Percentiles rank a stretch among this genome's conserved stretches.
These are phyloP conservation scores for Zosterops pallidus DNA, from an alignment of 2,113 vertebrate species.

Conservation along the genomic window DNA sequence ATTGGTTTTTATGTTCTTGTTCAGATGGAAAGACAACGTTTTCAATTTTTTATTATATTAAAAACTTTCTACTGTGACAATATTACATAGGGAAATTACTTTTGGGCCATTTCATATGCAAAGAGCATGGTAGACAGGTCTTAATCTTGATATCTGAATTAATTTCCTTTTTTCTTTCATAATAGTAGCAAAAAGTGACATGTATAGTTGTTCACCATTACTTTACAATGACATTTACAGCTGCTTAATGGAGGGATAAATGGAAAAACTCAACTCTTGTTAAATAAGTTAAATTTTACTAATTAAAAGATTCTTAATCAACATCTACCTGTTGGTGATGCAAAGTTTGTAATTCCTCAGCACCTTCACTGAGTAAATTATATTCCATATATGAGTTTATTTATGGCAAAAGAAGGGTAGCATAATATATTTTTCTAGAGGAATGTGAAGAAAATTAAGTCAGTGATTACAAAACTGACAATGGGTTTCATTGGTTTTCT, in stretches of 20 bases:
- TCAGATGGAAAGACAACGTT: not conserved
- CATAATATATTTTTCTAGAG: not conserved
- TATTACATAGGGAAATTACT: not conserved
- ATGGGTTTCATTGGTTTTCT: not conserved
- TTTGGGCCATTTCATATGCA: not conserved
- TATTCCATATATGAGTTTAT: not conserved
- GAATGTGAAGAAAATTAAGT: not conserved
- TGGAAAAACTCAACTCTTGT: not conserved
- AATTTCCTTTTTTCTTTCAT: not conserved
- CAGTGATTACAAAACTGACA: not conserved
- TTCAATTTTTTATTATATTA: not conserved
- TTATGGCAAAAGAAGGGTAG: not conserved
- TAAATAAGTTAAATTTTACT: not conserved
- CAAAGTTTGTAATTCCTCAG: not conserved
- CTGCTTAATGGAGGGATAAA: not conserved
- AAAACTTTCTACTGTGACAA: not conserved
- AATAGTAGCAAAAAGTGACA: not conserved
- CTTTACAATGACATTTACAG: not conserved
- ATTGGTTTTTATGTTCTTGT: not conserved
- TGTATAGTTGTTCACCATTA: not conserved
- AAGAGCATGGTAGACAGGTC: not conserved
- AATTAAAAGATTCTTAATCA: not conserved
- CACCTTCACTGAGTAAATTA: not conserved
- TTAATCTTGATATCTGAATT: not conserved
- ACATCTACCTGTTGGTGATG: not conserved